Conservation (phyloP, 2,113 vertebrate genomes). For the Menidia beryllina region DNA sequence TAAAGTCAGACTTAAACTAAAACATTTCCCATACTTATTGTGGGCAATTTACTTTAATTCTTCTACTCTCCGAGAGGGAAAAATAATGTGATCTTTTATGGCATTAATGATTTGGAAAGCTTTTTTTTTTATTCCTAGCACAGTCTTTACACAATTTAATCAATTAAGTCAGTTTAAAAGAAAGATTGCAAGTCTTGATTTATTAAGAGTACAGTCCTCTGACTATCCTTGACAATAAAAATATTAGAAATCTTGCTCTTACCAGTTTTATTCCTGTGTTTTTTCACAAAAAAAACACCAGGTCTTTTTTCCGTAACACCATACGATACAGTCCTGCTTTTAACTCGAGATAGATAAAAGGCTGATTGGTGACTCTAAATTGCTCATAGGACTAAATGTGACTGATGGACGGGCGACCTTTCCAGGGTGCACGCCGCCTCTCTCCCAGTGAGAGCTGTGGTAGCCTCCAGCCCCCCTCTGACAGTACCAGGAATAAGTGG, state of each 20-base stretch:
- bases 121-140: not conserved
- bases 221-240: no score
- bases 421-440: no score
- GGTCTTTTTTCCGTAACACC: no score
- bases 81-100: not conserved
- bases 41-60: conserved; percentile 7
- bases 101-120: not conserved
- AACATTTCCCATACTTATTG: conserved; percentile 4
- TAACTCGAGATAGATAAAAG: no score
- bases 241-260: not conserved
- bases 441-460: no score
- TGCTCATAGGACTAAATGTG: no score
- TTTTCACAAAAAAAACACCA: not conserved
- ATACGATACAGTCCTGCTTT: no score
- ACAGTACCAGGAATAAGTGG: no score
- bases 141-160: not conserved
- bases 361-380: no score
- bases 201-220: not conserved
- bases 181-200: not conserved
- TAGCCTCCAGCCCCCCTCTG: no score
- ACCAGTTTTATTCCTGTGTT: not conserved
- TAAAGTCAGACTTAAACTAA: not conserved
- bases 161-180: not conserved
- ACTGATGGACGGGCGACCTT: no score
- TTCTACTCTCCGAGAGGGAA: not conserved